These are phyloP conservation scores for Sebastes ruberrimus DNA, from an alignment of 2,797 vertebrate species.

Conservation along the genomic window DNA sequence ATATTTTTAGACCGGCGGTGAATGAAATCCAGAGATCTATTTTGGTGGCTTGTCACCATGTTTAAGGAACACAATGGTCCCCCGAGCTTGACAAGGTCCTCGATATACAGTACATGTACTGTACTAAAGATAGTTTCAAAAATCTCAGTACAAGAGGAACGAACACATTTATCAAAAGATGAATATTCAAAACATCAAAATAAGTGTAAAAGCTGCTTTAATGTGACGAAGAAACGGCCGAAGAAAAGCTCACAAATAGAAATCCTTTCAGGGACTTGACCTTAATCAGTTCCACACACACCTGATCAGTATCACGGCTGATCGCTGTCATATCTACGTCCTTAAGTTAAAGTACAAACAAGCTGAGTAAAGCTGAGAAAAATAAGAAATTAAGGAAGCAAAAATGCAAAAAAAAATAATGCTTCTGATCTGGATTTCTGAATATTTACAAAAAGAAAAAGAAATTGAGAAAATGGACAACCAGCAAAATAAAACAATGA, in stretches of 20 bases:
- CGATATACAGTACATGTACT: constrained; percentile 48
- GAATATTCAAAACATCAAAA: constrained; percentile 30
- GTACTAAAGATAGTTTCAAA: constrained; percentile 69
- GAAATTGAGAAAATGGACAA: not conserved
- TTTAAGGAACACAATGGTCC: constrained; percentile 67
- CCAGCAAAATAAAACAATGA: not conserved
- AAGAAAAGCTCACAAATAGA: constrained; percentile 43
- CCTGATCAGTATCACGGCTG: not conserved
- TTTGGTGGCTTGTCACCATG: constrained; percentile 66
- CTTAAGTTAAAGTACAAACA: not conserved
- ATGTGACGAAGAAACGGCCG: constrained; percentile 17
- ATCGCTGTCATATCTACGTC: not conserved
- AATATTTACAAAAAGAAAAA: not conserved
- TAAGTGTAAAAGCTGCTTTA: constrained; percentile 44
- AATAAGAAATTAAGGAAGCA: not conserved
- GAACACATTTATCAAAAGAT: constrained; percentile 36
- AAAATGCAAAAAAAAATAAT: not conserved
- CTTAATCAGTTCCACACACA: constrained; percentile 20
- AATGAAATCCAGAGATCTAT: constrained; percentile 72
- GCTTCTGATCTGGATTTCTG: no score
- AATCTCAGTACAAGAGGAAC: constrained; percentile 33
- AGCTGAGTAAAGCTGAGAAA: not conserved
- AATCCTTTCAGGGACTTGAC: constrained; percentile 44
- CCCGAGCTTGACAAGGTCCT: constrained; percentile 65
- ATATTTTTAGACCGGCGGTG: constrained; percentile 71